Percentiles rank a stretch among this genome's conserved stretches.
Conservation (phyloP, 2,797 vertebrate species). For the Periparus ater region DNA sequence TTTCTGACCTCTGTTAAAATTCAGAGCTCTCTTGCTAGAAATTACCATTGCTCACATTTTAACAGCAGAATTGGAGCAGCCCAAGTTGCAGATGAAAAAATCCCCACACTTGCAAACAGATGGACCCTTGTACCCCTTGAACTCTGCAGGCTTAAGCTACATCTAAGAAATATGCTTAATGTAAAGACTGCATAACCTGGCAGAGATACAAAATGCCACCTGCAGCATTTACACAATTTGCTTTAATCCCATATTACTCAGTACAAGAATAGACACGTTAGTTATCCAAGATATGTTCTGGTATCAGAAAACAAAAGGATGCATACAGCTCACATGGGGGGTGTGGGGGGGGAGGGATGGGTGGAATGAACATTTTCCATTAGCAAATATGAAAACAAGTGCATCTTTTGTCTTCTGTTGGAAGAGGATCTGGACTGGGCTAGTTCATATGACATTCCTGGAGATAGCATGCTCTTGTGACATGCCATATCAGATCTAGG, state of each 20-base stretch:
- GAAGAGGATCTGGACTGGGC: neutral
- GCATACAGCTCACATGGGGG: neutral
- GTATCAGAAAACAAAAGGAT: neutral
- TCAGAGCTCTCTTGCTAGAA: neutral
- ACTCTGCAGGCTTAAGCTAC: neutral
- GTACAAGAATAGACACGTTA: neutral
- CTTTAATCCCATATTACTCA: neutral
- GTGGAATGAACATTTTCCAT: neutral
- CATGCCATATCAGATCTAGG: neutral
- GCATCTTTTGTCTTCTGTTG: constrained; percentile 5
- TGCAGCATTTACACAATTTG: neutral
- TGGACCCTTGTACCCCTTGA: neutral
- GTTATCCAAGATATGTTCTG: neutral
- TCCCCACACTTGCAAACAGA: neutral
- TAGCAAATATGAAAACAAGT: neutral
- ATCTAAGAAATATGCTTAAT: neutral
- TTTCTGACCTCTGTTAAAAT: neutral
- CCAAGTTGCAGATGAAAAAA: neutral
- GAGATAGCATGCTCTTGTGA: neutral
- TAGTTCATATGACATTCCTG: neutral
- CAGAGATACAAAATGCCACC: constrained; percentile 23
- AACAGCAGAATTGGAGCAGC: neutral
- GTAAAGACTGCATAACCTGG: neutral
- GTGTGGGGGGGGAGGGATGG: no score
- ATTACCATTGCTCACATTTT: neutral